Evolutionary conservation across 2,888 invertebrate genomes (phyloP), one percentile per base, ranked within the genome.

Genomic region (Polietes domitor): DNA sequence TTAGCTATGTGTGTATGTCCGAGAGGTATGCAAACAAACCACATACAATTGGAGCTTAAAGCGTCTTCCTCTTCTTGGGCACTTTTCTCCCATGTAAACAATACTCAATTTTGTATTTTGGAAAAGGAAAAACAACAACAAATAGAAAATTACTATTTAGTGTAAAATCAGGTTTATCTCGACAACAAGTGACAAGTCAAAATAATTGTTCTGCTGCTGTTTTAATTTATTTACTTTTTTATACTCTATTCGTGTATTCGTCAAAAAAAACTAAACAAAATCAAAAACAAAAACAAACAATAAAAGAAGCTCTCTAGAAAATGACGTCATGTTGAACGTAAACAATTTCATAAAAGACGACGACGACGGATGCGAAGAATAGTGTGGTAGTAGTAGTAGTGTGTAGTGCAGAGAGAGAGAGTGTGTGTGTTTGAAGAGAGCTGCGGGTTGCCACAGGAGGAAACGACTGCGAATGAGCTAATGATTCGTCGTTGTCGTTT

Each of bases 311-410:
- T 71, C 63, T 71, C 28, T 4, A 43, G 53, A 28, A 75, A 24
- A 77, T 83, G 83, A 83, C 83, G 83, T 83, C 83, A 83, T 83
- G 47, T 76, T 53, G 68, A 72, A 82, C 47, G 32, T 82, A 43
- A 68, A 70, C 72, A 82, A 77, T 77, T 71, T 61, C 71, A 26
- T 63, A 41, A 55, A 61, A 43, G 19, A 55, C 58, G 21, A 32
- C 53, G 19, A 53, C 19, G 19, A 9, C 10, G 24, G 53, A 21
- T 53, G n/a, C 2, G 47, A 15, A 50, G 47, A 15, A 50, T 28
- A 70, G 32, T n/a, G 17, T 21, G 28, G n/a, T 15, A 71, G 19
- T 70, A 32, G 12, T 37, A 19, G n/a, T n/a, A n/a, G n/a, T n/a
- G n/a, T n/a, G n/a, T n/a, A n/a, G 65, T 7, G 19, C 24, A 21